Evolutionary conservation across 2,888 invertebrate genomes (phyloP), one percentile per base, ranked within the genome.

Genomic region (Blomia tropicalis): DNA sequence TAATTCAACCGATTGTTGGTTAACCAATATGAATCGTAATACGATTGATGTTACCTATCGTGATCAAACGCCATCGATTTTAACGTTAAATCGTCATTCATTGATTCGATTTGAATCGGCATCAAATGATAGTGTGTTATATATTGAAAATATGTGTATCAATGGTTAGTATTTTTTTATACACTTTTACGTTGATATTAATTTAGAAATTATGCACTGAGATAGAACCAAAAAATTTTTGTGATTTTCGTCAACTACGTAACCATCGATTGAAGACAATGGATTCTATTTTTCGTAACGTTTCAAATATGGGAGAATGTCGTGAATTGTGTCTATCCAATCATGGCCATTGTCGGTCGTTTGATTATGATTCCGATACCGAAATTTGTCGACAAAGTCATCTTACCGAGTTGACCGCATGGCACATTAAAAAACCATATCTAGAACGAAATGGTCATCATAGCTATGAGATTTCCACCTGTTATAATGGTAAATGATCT

Each of bases 181-280:
- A 14, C 51, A 47, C n/a, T 47, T 47, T 11, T 14, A 11, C n/a
- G 51, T 7, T 14, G 7, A 44, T 17, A 41, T 41, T 41, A 41
- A 17, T 51, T 22, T 32, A 7, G 17, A 61, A 11, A 4, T n/a
- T 7, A 43, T 22, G 23, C n/a, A n/a, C n/a, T n/a, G n/a, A n/a
- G n/a, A n/a, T 43, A 70, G 90, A 91, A 71, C 89, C 90, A 17
- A 87, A 87, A 58, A 88, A 88, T 74, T 78, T 91, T 66, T 91
- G 91, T 76, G 90, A 91, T 75, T 92, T 91, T 77, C 87, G 88
- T 75, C 87, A 71, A 62, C 65, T 74, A 59, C 71, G 72, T 51
- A 89, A 89, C 22, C 83, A 87, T 70, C 88, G 90, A 69, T 76
- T 91, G 68, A 91, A 91, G 76, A 91, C 91, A 0, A 91, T 91